Percentiles rank a stretch among this genome's conserved stretches.
Conservation (phyloP, 2,113 vertebrate species). For the Gallinago paraguaiae region DNA sequence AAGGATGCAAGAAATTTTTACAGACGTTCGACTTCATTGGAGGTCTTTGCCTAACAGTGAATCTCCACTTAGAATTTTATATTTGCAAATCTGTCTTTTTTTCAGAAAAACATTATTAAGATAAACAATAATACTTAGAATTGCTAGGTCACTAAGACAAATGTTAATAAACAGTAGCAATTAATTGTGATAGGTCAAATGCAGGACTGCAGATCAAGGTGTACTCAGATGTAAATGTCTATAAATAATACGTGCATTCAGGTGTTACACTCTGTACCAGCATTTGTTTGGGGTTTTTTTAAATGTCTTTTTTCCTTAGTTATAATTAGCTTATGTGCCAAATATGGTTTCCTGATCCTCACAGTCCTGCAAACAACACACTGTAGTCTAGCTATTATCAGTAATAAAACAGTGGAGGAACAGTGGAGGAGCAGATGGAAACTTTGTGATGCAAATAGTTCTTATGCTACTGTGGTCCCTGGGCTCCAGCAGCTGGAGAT, state of each 20-base stretch:
- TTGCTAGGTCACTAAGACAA: background rate
- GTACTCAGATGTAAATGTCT: background rate
- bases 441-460: background rate
- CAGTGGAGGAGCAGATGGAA: conserved; percentile 21
- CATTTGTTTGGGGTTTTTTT: background rate
- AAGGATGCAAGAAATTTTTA: background rate
- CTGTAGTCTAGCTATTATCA: background rate
- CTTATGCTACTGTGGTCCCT: background rate
- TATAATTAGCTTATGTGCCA: background rate
- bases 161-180: background rate
- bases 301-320: background rate
- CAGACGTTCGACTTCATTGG: background rate
- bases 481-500: conserved; percentile 25
- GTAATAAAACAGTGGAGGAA: background rate
- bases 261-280: background rate
- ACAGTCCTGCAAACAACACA: background rate
- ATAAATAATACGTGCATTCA: background rate
- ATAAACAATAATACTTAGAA: background rate
- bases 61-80: background rate
- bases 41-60: background rate
- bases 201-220: background rate
- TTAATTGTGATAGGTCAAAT: background rate
- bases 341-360: background rate
- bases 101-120: background rate
- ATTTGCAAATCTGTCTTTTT: background rate